Evolutionary conservation across 2,113 vertebrate genomes (phyloP), one percentile per base, ranked within the genome.

Genomic region (Empidonax traillii): DNA sequence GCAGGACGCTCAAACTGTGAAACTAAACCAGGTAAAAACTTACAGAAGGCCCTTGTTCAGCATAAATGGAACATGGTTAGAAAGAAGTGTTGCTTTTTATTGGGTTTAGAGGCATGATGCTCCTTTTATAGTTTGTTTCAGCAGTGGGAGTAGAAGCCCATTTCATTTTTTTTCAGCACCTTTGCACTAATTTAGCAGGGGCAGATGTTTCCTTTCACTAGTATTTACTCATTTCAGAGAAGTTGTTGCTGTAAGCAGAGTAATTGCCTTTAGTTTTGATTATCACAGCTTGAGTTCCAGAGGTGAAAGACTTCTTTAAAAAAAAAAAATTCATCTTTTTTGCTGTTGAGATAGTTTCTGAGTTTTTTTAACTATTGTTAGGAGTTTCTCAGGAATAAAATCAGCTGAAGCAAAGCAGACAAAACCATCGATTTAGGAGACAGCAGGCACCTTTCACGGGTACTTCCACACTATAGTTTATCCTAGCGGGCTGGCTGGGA

Each of bases 311-410:
- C 46, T 76, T 80, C 6, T 78, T 87, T 31, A 8, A 25, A 25
- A 79, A 69, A 49, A 28, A 44, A 69, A 28, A 12, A 56, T 51
- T 10, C 73, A 53, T 24, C 27, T 25, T 53, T 77, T 90, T 77
- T 87, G 75, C 69, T 22, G 2, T 89, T 6, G 2, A 49, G 63
- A 35, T n/a, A 76, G 35, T 51, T 84, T 94, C 47, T 92, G 79
- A 51, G 41, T 69, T 87, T 94, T 95, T 96, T 71, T 58, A 94
- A 75, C 88, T 94, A 62, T 76, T 6, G 3, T 87, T 94, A 91
- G 43, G 78, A 95, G 80, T 96, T 96, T 96, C 90, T 95, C 96
- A 96, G 92, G 90, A 96, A 95, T 89, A 95, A 96, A 91, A 91
- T 65, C 12, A 55, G 63, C 87, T 79, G 93, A 86, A 94, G 56